Conservation (phyloP, 2,113 vertebrate genomes). For the Pedetes capensis region DNA sequence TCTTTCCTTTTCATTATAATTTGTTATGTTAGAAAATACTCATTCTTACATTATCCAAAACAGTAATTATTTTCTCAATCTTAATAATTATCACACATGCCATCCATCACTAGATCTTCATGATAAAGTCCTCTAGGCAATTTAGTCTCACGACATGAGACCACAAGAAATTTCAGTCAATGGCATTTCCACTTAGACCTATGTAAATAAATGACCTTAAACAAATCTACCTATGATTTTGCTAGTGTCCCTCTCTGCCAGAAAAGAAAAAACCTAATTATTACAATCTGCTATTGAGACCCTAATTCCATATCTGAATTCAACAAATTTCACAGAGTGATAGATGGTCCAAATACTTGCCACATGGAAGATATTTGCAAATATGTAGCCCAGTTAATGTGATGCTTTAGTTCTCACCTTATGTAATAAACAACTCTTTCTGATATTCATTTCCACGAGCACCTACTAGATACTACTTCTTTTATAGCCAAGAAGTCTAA, state of each 20-base stretch:
- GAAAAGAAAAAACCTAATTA: background rate
- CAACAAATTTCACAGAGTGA: conserved; percentile 14
- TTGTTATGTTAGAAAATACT: conserved; percentile 20
- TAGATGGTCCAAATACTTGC: background rate
- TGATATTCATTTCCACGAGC: background rate
- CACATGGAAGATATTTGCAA: background rate
- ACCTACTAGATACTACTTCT: background rate
- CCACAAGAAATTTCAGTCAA: background rate
- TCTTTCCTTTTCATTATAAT: background rate
- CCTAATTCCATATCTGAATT: conserved; percentile 18
- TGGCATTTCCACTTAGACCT: background rate
- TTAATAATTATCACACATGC: background rate
- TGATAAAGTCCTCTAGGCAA: background rate
- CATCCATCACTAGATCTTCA: background rate
- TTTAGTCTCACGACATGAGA: conserved; percentile 1
- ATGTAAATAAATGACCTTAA: background rate
- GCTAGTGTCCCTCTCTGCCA: background rate
- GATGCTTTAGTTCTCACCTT: background rate
- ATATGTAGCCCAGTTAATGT: background rate
- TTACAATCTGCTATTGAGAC: background rate
- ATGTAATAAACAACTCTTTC: background rate
- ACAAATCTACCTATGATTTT: background rate
- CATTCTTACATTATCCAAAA: conserved; percentile 30
- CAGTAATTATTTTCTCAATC: background rate
- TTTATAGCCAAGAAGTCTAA: background rate